phyloP scores from a whole-genome alignment of 2,797 vertebrate genomes.

The Falco novaeseelandiae region DNA sequence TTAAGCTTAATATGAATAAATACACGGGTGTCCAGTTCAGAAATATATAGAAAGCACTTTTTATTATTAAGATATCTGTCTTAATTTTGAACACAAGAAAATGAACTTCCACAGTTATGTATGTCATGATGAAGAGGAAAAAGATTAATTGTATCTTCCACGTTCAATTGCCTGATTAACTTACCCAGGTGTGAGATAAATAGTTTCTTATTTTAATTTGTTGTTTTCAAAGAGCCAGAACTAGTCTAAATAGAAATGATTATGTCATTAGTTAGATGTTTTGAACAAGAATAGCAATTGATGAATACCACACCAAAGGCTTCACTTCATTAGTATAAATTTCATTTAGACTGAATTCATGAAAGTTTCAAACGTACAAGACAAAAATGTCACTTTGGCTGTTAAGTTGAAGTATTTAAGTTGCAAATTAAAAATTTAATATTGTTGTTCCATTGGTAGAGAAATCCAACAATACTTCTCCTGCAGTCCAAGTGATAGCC shows the following conservation, averaged over 20 bases:
- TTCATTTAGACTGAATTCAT: conserved; percentile 21
- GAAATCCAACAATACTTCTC: not conserved
- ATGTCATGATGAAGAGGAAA: not conserved
- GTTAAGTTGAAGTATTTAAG: not conserved
- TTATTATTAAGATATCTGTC: not conserved
- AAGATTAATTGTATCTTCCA: conserved; percentile 2
- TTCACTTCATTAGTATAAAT: conserved; percentile 18
- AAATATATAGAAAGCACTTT: not conserved
- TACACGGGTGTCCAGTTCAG: not conserved
- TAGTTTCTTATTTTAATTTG: conserved; percentile 52
- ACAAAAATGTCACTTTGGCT: not conserved
- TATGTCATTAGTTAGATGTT: conserved; percentile 43
- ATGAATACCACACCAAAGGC: conserved; percentile 39
- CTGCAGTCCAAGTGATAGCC: not conserved
- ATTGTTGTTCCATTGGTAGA: conserved; percentile 27
- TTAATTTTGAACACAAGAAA: not conserved
- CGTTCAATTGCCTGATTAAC: conserved; percentile 19
- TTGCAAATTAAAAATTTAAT: conserved; percentile 27
- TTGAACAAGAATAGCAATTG: conserved; percentile 56
- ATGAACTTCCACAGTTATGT: not conserved
- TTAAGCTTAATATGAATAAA: not conserved
- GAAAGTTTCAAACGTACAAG: not conserved
- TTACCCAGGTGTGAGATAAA: conserved; percentile 33
- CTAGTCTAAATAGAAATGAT: conserved; percentile 41
- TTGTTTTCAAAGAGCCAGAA: conserved; percentile 40